Conservation (phyloP, 2,797 vertebrate genomes). For the Macrochelys suwanniensis region DNA sequence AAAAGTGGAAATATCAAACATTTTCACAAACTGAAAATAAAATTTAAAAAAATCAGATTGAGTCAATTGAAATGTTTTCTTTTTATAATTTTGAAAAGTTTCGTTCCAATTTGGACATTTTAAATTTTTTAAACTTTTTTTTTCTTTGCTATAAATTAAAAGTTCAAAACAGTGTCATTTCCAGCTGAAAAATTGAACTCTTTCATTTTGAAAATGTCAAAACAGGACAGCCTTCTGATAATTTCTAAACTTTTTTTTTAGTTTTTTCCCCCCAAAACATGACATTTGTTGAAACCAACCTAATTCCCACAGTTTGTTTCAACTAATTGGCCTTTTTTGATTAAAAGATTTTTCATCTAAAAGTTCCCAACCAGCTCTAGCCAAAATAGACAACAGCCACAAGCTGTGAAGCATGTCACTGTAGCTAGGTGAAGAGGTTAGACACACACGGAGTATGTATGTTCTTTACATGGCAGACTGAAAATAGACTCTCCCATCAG, state of each 20-base stretch:
- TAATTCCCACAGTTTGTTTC: neutral
- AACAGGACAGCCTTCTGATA: neutral
- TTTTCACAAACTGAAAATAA: conserved; percentile 2
- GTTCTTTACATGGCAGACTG: neutral
- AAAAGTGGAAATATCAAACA: neutral
- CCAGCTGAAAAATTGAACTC: neutral
- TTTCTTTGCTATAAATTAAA: neutral
- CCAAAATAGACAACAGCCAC: neutral
- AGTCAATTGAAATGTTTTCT: neutral
- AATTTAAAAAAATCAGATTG: neutral
- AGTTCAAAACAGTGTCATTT: conserved; percentile 35
- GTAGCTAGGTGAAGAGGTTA: neutral
- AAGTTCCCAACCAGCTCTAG: neutral
- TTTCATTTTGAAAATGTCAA: neutral
- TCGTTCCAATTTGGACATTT: neutral
- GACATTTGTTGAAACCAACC: neutral
- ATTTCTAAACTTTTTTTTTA: neutral
- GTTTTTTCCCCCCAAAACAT: neutral
- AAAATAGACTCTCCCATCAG: neutral
- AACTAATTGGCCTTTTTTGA: neutral
- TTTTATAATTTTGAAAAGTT: neutral
- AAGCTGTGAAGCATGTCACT: neutral
- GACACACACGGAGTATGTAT: accelerated
- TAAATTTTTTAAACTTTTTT: conserved; percentile 2
- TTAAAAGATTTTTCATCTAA: neutral